Conservation (phyloP, 2,888 invertebrate species). For the Epinotia ramella region DNA sequence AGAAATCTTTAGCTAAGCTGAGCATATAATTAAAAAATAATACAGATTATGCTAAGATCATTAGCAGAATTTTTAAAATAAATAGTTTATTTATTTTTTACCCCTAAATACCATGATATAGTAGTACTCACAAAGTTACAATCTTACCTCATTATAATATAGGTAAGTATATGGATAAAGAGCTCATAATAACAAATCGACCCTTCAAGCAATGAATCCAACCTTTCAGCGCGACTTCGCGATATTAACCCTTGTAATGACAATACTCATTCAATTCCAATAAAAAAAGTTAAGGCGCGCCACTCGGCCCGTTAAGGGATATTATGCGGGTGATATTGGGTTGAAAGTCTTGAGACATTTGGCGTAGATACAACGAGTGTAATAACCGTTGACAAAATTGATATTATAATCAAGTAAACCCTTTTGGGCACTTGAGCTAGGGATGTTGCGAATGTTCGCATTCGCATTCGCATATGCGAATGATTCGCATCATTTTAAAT, state of each 20-base stretch:
- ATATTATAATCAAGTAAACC: not conserved
- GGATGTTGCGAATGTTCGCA: no score
- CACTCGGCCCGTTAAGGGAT: conserved; percentile 2
- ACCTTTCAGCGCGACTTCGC: conserved; percentile 14
- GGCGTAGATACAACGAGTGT: not conserved
- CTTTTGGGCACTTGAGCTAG: no score
- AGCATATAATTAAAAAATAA: no score
- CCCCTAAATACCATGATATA: no score
- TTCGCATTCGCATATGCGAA: no score
- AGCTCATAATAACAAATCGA: conserved; percentile 7
- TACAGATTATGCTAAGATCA: no score
- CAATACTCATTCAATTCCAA: conserved; percentile 42
- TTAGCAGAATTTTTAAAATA: no score
- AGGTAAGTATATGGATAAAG: not conserved
- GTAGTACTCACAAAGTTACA: no score
- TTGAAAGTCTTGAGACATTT: not conserved
- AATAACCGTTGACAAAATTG: not conserved
- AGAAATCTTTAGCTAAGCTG: no score
- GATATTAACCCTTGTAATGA: conserved; percentile 42
- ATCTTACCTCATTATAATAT: no score
- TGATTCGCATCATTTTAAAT: no score
- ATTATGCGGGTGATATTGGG: not conserved
- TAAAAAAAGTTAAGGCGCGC: conserved; percentile 25
- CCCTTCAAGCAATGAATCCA: conserved; percentile 16
- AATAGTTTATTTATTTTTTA: no score